phyloP scores from a whole-genome alignment of 2,797 vertebrate species.

The Cirrhinus molitorella region DNA sequence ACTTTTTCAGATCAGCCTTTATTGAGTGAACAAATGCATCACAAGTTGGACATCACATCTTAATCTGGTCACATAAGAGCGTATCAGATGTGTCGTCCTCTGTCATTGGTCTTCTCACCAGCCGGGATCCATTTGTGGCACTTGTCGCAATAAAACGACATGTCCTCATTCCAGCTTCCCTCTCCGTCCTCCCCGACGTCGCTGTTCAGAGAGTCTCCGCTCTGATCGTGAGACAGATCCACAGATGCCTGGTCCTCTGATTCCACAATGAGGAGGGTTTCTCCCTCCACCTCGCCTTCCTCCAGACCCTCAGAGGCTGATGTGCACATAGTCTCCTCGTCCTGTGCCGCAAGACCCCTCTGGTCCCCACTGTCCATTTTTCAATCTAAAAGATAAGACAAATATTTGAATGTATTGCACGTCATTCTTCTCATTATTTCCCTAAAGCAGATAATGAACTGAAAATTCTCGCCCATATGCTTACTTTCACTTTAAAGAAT shows the following conservation, averaged over 20 bases:
- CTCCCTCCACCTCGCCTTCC: constrained; percentile 96
- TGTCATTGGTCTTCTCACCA: constrained; percentile 76
- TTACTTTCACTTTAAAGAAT: too few species aligned
- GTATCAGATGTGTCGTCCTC: background rate
- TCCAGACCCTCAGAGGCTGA: constrained; percentile 95
- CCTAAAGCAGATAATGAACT: too few species aligned
- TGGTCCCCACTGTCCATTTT: constrained; percentile 80
- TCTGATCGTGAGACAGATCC: constrained; percentile 96
- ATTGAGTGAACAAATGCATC: constrained; percentile 42
- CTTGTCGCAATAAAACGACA: constrained; percentile 95
- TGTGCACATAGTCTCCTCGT: constrained; percentile 87
- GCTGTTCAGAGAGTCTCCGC: constrained; percentile 94
- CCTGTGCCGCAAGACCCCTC: constrained; percentile 78
- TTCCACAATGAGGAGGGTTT: constrained; percentile 94
- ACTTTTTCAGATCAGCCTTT: constrained; percentile 49
- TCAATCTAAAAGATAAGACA: background rate
- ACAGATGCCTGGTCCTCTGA: constrained; percentile 95
- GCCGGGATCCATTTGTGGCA: constrained; percentile 95
- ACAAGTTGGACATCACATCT: background rate
- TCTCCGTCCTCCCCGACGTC: constrained; percentile 85
- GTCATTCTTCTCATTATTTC: too few species aligned
- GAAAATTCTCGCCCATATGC: too few species aligned
- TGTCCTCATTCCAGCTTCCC: constrained; percentile 88
- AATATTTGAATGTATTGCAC: too few species aligned
- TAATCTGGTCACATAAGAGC: background rate